phyloP scores from a whole-genome alignment of 2,888 invertebrate genomes.

The Chrysomela aeneicollis region DNA sequence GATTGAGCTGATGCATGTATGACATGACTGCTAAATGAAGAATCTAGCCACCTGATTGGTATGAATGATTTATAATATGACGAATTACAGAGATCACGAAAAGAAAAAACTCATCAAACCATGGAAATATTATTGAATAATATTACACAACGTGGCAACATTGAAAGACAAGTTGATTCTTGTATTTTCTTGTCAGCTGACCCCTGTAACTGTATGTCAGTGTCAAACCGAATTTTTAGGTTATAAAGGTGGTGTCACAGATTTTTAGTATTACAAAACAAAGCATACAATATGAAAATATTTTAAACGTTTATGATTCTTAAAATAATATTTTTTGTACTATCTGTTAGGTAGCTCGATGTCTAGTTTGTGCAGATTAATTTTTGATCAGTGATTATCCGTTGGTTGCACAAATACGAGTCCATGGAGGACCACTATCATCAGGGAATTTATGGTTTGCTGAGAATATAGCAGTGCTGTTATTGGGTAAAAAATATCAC shows the following conservation, averaged over 20 bases:
- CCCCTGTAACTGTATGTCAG: conserved; percentile 8
- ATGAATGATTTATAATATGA: too few relatives aligned
- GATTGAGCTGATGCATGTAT: too few relatives aligned
- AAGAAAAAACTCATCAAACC: neutral
- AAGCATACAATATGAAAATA: conserved; percentile 31
- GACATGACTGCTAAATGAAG: too few relatives aligned
- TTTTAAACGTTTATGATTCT: conserved; percentile 22
- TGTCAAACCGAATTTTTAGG: conserved; percentile 33
- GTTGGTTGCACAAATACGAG: conserved; percentile 10
- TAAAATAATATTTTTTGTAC: conserved; percentile 14
- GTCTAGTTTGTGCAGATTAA: neutral
- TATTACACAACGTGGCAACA: neutral
- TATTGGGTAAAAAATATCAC: conserved; percentile 14
- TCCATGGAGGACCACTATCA: conserved; percentile 31
- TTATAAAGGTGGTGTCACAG: conserved; percentile 38
- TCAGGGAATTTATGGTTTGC: conserved; percentile 26
- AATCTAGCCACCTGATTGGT: too few relatives aligned
- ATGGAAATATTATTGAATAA: neutral
- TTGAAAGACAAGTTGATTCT: conserved; percentile 2
- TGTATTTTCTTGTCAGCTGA: conserved; percentile 23
- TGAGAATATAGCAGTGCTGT: conserved; percentile 12
- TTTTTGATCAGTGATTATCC: conserved; percentile 10
- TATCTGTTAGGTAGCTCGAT: conserved; percentile 20
- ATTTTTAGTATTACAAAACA: conserved; percentile 32
- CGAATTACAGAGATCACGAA: too few relatives aligned